Conservation (phyloP, 2,888 invertebrate genomes). For the Zygogramma bicolorata region DNA sequence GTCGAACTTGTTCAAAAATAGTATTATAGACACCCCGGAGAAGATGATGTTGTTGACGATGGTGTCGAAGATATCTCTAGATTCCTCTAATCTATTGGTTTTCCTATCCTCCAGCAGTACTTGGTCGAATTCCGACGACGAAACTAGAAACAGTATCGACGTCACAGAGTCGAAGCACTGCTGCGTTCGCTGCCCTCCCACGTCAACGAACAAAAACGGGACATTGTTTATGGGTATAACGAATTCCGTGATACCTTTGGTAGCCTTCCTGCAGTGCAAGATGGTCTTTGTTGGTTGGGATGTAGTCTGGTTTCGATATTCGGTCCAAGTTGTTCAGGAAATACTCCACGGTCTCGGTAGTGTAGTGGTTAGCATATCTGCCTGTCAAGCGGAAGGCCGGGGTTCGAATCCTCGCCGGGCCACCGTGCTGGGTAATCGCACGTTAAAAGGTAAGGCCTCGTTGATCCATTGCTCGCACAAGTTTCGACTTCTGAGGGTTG, state of each 20-base stretch:
- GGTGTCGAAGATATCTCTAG: conserved; percentile 97
- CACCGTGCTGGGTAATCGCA: too few relatives aligned
- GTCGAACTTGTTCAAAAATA: conserved; percentile 98
- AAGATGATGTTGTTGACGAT: conserved; percentile 98
- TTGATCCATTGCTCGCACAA: too few relatives aligned
- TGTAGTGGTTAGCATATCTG: too few relatives aligned
- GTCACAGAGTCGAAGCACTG: conserved; percentile 98
- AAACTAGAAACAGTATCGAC: conserved; percentile 96
- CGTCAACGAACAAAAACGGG: conserved; percentile 95
- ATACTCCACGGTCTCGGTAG: too few relatives aligned
- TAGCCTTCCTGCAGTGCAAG: conserved; percentile 96
- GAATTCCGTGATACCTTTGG: conserved; percentile 97
- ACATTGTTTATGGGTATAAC: conserved; percentile 93
- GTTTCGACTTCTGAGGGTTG: too few relatives aligned
- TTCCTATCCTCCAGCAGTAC: conserved; percentile 92
- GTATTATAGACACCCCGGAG: conserved; percentile 93
- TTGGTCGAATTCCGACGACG: conserved; percentile 98
- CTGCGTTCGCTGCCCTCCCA: conserved; percentile 97
- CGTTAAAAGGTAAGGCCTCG: too few relatives aligned
- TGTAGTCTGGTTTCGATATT: conserved; percentile 88
- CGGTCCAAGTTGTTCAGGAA: conserved; percentile 94
- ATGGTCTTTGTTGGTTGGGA: conserved; percentile 95
- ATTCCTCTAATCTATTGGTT: conserved; percentile 96
- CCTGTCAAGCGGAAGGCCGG: too few relatives aligned
- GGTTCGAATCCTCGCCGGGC: too few relatives aligned